Evolutionary conservation across 2,797 vertebrate genomes (phyloP).

Genomic region (Danio kyathit): DNA sequence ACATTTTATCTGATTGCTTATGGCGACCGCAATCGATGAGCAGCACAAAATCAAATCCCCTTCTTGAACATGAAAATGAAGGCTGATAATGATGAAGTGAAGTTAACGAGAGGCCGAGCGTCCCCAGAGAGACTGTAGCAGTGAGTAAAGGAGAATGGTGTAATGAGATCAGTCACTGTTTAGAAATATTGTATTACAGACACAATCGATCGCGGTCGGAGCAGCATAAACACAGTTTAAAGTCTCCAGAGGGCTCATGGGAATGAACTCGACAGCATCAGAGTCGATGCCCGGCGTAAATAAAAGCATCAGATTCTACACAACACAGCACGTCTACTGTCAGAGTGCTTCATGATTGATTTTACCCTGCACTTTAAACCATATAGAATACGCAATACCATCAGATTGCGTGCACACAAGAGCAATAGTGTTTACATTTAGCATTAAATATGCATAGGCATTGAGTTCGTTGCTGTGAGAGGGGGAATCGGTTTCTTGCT

Average conservation of each 20-base stretch:
- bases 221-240: conserved; percentile 23
- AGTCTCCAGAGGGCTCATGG: conserved; percentile 27
- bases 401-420: not conserved
- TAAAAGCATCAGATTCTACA: conserved; percentile 57
- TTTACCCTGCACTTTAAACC: conserved; percentile 55
- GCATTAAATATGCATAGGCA: conserved; percentile 49
- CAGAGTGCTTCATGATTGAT: conserved; percentile 69
- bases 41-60: conserved; percentile 70
- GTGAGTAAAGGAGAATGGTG: conserved; percentile 57
- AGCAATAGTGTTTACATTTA: conserved; percentile 46
- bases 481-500: not conserved
- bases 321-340: conserved; percentile 37
- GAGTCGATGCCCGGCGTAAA: conserved; percentile 60
- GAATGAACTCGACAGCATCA: conserved; percentile 56
- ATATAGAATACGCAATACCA: conserved; percentile 47
- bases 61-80: conserved; percentile 60
- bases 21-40: conserved; percentile 56
- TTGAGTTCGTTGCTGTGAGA: not conserved
- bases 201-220: conserved; percentile 30
- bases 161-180: conserved; percentile 70
- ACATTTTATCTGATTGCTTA: conserved; percentile 63
- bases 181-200: conserved; percentile 61
- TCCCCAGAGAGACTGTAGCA: conserved; percentile 67
- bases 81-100: conserved; percentile 54
- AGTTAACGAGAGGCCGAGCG: conserved; percentile 64